phyloP scores from a whole-genome alignment of 2,888 invertebrate genomes.

The Choristoneura rosaceana region DNA sequence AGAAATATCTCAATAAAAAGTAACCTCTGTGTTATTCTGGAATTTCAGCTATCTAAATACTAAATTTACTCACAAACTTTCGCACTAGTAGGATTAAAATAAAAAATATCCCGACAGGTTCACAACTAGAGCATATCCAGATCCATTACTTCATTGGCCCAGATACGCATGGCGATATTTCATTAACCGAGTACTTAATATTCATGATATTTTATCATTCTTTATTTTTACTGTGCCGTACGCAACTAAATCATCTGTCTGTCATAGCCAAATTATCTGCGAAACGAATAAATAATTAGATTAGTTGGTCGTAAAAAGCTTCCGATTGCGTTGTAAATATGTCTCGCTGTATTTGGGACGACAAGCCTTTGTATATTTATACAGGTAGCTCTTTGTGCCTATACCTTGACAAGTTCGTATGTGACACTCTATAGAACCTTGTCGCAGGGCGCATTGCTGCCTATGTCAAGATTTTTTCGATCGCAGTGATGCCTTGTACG shows the following conservation, averaged over 20 bases:
- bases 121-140: constrained; percentile 17
- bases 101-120: not conserved
- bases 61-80: too few species aligned
- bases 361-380: not conserved
- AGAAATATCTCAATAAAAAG: too few species aligned
- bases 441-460: too few species aligned
- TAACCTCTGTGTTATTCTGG: too few species aligned
- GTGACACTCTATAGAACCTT: too few species aligned
- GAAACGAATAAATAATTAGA: constrained; percentile 31
- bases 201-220: constrained; percentile 42
- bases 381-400: not conserved
- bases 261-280: constrained; percentile 37
- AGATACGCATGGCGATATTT: constrained; percentile 41
- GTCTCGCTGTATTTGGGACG: not conserved
- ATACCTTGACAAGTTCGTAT: too few species aligned
- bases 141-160: not conserved
- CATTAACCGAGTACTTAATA: constrained; percentile 42
- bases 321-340: constrained; percentile 20
- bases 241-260: constrained; percentile 38
- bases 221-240: constrained; percentile 33
- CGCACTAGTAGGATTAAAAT: too few species aligned
- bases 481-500: too few species aligned
- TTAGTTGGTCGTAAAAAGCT: constrained; percentile 26
- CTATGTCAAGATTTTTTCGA: too few species aligned
- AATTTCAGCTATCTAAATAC: too few species aligned